These are phyloP conservation scores for Mesopsocus fuscifrons DNA, from an alignment of 2,888 invertebrate species.

Conservation along the genomic window DNA sequence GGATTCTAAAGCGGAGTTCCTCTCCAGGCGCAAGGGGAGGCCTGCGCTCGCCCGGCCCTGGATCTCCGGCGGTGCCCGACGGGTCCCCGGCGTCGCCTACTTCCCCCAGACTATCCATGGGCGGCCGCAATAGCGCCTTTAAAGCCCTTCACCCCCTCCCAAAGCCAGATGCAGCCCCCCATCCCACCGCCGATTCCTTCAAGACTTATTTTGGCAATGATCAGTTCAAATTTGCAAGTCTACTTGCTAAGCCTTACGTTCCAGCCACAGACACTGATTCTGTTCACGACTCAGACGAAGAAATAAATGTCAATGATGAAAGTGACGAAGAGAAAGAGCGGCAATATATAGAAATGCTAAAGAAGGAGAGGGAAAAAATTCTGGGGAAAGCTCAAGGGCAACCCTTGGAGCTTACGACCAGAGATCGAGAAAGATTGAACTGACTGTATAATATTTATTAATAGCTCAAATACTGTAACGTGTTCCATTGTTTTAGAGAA, in stretches of 20 bases:
- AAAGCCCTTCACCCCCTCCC: conserved; percentile 50
- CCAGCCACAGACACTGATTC: not conserved
- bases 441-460: not conserved
- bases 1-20: conserved; percentile 62
- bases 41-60: conserved; percentile 24
- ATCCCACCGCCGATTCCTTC: not conserved
- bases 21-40: conserved; percentile 22
- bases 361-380: conserved; percentile 7
- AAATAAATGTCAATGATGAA: conserved; percentile 70
- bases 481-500: no score
- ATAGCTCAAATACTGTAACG: no score
- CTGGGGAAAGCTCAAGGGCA: conserved; percentile 3
- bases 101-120: conserved; percentile 35
- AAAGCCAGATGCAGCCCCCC: not conserved
- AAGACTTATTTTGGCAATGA: conserved; percentile 3
- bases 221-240: not conserved
- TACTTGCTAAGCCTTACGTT: not conserved
- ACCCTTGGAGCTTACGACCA: conserved; percentile 8
- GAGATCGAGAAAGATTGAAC: conserved; percentile 1
- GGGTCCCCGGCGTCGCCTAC: conserved; percentile 37
- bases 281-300: conserved; percentile 44
- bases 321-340: conserved; percentile 31
- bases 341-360: conserved; percentile 8
- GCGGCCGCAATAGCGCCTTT: conserved; percentile 81
- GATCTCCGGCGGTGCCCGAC: conserved; percentile 20